phyloP scores from a whole-genome alignment of 2,888 invertebrate species.

The Sphaerophoria taeniata region DNA sequence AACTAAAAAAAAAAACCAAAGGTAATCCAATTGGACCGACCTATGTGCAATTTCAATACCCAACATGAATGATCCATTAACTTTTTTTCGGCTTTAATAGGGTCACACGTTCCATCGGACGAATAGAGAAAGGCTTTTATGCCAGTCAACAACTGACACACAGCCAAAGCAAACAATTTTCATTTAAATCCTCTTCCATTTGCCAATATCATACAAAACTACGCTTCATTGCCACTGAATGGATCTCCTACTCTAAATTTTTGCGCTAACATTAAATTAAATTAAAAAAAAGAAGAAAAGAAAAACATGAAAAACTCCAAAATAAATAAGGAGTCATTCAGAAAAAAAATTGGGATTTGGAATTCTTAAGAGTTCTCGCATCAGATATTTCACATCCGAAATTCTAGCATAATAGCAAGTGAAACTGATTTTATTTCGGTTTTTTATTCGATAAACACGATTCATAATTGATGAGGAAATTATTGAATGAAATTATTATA shows the following conservation, averaged over 20 bases:
- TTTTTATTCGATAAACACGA: slow-evolving; percentile 8
- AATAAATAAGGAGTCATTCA: slow-evolving; percentile 7
- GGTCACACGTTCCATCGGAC: slow-evolving; percentile 28
- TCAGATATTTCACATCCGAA: neutral
- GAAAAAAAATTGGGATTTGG: neutral
- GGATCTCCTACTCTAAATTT: slow-evolving; percentile 48
- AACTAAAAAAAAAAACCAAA: neutral
- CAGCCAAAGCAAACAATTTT: slow-evolving; percentile 4
- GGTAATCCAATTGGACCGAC: neutral
- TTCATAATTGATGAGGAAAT: slow-evolving; percentile 25
- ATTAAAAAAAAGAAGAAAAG: slow-evolving; percentile 3
- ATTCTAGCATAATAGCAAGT: slow-evolving; percentile 5
- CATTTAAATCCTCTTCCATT: slow-evolving; percentile 26
- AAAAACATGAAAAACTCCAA: slow-evolving; percentile 1
- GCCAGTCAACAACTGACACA: slow-evolving; percentile 13
- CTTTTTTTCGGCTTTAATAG: neutral
- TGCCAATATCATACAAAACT: slow-evolving; percentile 32
- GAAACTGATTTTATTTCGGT: neutral
- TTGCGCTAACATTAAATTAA: slow-evolving; percentile 33
- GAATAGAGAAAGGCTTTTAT: slow-evolving; percentile 9
- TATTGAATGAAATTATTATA: slow-evolving; percentile 9
- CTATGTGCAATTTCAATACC: slow-evolving; percentile 30
- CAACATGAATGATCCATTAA: slow-evolving; percentile 19
- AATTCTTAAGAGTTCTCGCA: neutral
- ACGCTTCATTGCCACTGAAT: slow-evolving; percentile 48